Evolutionary conservation across 2,797 vertebrate species (phyloP).

Genomic region (Paedocypris micromegethes): DNA sequence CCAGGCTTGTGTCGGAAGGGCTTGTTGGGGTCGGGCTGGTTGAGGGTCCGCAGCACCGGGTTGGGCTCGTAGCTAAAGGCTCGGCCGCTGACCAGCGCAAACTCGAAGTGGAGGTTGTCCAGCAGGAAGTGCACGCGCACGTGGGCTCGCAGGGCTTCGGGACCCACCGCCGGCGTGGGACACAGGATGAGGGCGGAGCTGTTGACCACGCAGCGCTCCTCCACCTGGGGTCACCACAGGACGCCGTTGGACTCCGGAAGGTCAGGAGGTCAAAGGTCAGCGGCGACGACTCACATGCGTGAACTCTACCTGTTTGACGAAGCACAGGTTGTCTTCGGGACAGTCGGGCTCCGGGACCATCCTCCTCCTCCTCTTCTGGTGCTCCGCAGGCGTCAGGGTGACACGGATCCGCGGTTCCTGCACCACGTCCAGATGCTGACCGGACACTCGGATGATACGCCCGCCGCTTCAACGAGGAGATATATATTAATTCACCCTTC

Average conservation of each 20-base stretch:
- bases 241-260: neutral
- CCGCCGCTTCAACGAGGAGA: slow-evolving; percentile 74
- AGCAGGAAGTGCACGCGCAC: slow-evolving; percentile 86
- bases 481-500: neutral
- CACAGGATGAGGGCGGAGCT: slow-evolving; percentile 83
- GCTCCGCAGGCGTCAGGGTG: slow-evolving; percentile 71
- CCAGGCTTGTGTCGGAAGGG: slow-evolving; percentile 93
- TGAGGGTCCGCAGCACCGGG: slow-evolving; percentile 77
- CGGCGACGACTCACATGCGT: slow-evolving; percentile 11
- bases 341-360: slow-evolving; percentile 64
- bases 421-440: slow-evolving; percentile 90
- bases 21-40: slow-evolving; percentile 76
- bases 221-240: slow-evolving; percentile 66
- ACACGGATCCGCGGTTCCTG: slow-evolving; percentile 88
- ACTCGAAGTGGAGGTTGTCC: slow-evolving; percentile 84
- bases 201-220: slow-evolving; percentile 79
- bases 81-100: slow-evolving; percentile 57
- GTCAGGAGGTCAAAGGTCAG: neutral
- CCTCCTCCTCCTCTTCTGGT: slow-evolving; percentile 48
- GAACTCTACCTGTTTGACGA: slow-evolving; percentile 66
- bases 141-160: slow-evolving; percentile 60
- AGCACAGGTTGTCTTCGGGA: slow-evolving; percentile 68
- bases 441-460: slow-evolving; percentile 79
- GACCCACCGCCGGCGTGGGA: slow-evolving; percentile 79
- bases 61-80: slow-evolving; percentile 86